These are phyloP conservation scores for Crepidodera aurea DNA, from an alignment of 2,888 invertebrate genomes.

Conservation along the genomic window DNA sequence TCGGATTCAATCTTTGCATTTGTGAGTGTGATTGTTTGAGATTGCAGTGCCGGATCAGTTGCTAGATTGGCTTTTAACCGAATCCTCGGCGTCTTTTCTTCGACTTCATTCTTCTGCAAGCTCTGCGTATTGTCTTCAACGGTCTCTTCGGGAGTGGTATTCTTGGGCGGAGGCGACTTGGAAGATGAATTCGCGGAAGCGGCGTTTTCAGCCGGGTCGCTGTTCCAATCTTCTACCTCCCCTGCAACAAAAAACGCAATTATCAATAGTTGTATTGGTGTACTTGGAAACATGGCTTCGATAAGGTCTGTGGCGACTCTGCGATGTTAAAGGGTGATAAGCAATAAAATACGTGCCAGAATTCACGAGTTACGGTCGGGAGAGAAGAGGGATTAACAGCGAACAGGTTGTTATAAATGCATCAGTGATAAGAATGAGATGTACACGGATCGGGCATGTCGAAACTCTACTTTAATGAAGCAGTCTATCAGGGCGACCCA, in stretches of 20 bases:
- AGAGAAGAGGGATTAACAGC: constrained; percentile 48
- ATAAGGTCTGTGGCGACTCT: constrained; percentile 46
- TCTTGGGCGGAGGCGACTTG: constrained; percentile 46
- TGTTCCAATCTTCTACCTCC: constrained; percentile 72
- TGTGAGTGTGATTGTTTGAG: constrained; percentile 68
- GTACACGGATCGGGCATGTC: constrained; percentile 60
- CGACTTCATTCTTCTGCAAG: constrained; percentile 52
- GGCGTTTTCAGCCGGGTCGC: constrained; percentile 65
- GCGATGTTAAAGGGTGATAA: constrained; percentile 50
- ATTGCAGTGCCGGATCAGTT: constrained; percentile 81
- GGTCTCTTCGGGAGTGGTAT: constrained; percentile 64
- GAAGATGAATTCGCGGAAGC: constrained; percentile 37
- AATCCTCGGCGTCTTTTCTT: constrained; percentile 67
- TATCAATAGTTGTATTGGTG: constrained; percentile 27
- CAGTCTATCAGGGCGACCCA: constrained; percentile 60
- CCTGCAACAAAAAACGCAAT: constrained; percentile 63
- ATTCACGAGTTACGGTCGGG: constrained; percentile 47
- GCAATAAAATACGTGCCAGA: constrained; percentile 51
- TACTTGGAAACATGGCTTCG: constrained; percentile 48
- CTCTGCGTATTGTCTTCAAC: constrained; percentile 46
- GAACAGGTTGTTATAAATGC: constrained; percentile 58
- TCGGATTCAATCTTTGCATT: constrained; percentile 63
- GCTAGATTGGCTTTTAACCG: constrained; percentile 81
- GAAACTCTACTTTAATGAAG: constrained; percentile 59
- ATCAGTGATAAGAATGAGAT: constrained; percentile 58